Conservation (phyloP, 2,888 invertebrate species). For the Zaprionus obscuricornis region DNA sequence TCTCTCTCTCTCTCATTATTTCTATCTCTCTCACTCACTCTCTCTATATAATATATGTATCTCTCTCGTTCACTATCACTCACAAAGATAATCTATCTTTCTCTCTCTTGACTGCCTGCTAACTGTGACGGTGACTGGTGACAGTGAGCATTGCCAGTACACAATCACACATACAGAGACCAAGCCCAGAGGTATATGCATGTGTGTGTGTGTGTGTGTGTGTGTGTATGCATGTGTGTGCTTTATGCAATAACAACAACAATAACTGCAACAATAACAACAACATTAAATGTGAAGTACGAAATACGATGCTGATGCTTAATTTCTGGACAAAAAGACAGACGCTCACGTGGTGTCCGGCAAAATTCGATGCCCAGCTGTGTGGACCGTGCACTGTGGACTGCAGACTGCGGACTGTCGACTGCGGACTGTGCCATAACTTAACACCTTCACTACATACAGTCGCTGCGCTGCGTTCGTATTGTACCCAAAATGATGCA, state of each 20-base stretch:
- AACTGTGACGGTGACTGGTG: constrained; percentile 20
- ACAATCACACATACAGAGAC: constrained; percentile 5
- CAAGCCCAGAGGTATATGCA: constrained; percentile 26
- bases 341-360: constrained; percentile 45
- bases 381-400: too few species aligned
- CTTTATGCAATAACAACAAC: constrained; percentile 20
- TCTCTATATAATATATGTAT: neutral
- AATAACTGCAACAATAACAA: constrained; percentile 13
- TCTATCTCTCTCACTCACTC: neutral
- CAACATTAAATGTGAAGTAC: constrained; percentile 40
- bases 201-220: too few species aligned
- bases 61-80: neutral
- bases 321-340: constrained; percentile 55
- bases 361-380: constrained; percentile 76
- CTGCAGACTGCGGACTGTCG: too few species aligned
- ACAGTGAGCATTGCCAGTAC: constrained; percentile 29
- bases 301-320: constrained; percentile 73
- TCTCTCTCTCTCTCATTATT: neutral
- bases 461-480: constrained; percentile 25
- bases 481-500: constrained; percentile 51
- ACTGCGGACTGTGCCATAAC: constrained; percentile 70
- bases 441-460: constrained; percentile 73
- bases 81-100: neutral
- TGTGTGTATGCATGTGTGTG: constrained; percentile 49
- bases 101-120: neutral